Percentiles rank a stretch among this genome's conserved stretches.
Evolutionary conservation across 2,113 vertebrate genomes (phyloP).

Genomic region (Caranx melampygus): DNA sequence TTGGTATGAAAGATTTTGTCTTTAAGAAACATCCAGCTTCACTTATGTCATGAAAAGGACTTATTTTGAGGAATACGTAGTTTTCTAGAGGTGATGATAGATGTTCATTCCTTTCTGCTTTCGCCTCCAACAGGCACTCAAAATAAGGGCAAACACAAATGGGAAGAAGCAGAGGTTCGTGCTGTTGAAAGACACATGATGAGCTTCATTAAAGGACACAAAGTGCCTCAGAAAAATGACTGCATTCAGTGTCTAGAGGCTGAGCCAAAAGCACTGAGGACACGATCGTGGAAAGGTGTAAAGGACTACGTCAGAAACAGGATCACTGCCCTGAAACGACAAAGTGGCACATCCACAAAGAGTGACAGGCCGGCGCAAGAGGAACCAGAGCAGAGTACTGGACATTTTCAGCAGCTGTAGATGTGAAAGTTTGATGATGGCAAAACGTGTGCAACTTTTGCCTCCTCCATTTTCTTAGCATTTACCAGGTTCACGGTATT

Average conservation of each 20-base stretch:
- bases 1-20: too few species aligned
- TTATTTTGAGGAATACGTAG: background rate
- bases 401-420: constrained; percentile 26
- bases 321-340: constrained; percentile 70
- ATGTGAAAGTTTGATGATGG: background rate
- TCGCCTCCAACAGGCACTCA: background rate
- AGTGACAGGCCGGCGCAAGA: background rate
- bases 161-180: constrained; percentile 58
- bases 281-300: constrained; percentile 69
- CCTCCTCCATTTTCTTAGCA: too few species aligned
- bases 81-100: background rate
- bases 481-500: background rate
- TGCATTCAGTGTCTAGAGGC: constrained; percentile 70
- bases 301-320: constrained; percentile 77
- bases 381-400: background rate
- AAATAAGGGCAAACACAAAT: constrained; percentile 41
- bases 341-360: background rate
- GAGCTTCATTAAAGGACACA: constrained; percentile 58
- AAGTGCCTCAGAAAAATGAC: constrained; percentile 71
- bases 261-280: constrained; percentile 59
- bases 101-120: background rate
- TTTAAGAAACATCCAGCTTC: too few species aligned
- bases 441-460: background rate
- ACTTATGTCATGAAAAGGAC: too few species aligned
- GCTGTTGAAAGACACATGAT: constrained; percentile 76